Evolutionary conservation across 2,888 invertebrate genomes (phyloP).

Genomic region (Synanthedon myopaeformis): DNA sequence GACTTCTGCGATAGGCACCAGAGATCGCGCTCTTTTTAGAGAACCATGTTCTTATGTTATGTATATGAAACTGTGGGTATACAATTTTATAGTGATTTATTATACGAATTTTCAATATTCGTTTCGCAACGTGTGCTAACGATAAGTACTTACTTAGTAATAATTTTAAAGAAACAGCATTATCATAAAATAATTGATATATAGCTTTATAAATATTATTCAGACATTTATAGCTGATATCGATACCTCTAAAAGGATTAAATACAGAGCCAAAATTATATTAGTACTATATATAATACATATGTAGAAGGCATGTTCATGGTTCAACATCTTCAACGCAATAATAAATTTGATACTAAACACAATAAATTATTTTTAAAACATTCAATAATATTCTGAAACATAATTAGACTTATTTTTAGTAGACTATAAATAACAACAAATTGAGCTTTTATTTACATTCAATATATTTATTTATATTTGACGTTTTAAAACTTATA

Average conservation of each 20-base stretch:
- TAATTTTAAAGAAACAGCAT: no score
- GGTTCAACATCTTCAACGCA: slow-evolving; percentile 22
- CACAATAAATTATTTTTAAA: slow-evolving; percentile 3
- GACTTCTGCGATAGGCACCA: no score
- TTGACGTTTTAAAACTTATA: background rate
- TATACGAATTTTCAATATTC: no score
- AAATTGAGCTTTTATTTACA: slow-evolving; percentile 56
- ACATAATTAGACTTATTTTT: background rate
- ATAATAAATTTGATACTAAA: slow-evolving; percentile 15
- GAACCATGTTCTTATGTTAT: no score
- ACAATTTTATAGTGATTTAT: no score
- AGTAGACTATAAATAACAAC: slow-evolving; percentile 34
- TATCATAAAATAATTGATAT: no score
- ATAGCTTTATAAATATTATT: no score
- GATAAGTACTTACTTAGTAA: no score
- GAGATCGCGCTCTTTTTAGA: no score
- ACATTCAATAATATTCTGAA: background rate
- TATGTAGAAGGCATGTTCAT: slow-evolving; percentile 56
- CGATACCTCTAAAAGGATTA: background rate
- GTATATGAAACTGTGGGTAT: no score
- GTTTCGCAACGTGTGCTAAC: no score
- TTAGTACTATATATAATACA: background rate
- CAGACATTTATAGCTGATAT: background rate
- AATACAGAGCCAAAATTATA: background rate
- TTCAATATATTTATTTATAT: slow-evolving; percentile 16